A percentile compares a stretch with the other conserved stretches of the same genome.
Evolutionary conservation across 2,888 invertebrate genomes (phyloP).

Genomic region (Euplagia quadripunctaria): DNA sequence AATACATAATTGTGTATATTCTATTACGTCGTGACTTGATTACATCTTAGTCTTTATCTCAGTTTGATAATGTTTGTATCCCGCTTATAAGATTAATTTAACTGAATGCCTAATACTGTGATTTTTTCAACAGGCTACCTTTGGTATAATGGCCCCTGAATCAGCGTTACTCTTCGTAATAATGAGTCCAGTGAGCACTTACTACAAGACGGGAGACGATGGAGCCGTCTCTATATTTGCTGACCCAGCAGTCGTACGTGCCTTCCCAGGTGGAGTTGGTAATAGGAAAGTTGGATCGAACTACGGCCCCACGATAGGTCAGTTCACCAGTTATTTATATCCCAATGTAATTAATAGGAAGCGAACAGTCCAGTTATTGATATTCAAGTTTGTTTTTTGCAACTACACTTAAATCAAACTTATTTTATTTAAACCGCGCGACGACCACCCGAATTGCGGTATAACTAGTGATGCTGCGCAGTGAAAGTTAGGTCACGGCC

Average conservation of each 20-base stretch:
- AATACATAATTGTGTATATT: background rate
- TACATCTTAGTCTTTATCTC: background rate
- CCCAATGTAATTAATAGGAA: too few species aligned
- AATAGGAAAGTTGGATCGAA: constrained; percentile 98
- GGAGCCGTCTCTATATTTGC: constrained; percentile 95
- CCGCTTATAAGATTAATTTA: background rate
- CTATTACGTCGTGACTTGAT: background rate
- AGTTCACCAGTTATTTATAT: constrained; percentile 25
- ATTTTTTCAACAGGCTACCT: constrained; percentile 90
- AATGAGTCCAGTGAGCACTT: constrained; percentile 96
- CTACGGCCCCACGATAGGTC: constrained; percentile 94
- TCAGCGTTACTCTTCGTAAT: constrained; percentile 97
- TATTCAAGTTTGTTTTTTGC: too few species aligned
- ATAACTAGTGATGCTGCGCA: background rate
- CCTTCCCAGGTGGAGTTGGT: constrained; percentile 98
- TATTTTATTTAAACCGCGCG: too few species aligned
- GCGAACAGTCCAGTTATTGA: too few species aligned
- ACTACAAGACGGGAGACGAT: constrained; percentile 91
- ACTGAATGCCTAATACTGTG: background rate
- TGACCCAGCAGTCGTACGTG: constrained; percentile 94
- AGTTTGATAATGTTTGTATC: background rate
- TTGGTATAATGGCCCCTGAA: constrained; percentile 96
- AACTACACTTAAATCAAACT: too few species aligned
- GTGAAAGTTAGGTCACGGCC: background rate
- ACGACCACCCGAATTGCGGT: too few species aligned